Base-by-base conservation (phyloP, 2,888 invertebrate species). In the Andrena marginata region DNA sequence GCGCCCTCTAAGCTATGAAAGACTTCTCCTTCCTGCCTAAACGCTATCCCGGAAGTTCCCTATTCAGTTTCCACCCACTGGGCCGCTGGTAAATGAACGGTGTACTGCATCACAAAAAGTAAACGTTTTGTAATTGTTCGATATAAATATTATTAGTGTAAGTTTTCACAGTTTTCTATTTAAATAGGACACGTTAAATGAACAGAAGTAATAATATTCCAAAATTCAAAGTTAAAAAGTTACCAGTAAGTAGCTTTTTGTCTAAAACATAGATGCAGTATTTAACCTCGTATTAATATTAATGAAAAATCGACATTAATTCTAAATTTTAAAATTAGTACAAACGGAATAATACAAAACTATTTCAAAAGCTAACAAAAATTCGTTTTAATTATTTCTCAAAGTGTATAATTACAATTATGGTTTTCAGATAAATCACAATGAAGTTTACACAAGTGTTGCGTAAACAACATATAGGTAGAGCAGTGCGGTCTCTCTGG, bases 401-500 rank as follows among this genome's bases (percentile, higher is more conserved):
- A 26, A 63, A 42, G 33, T 23, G 2, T 65, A 31, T 10, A 35
- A 35, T 60, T 13, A 31, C 26, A 51, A 48, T 69, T 68, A 3
- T 8, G 16, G 0, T 48, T 84, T 87, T 56, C 48, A 88, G 78
- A 20, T 83, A 71, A 75, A 16, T 35, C 13, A 80, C 92, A 93
- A 97, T 97, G 97, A 96, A 96, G 88, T 88, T 97, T 56, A 95
- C 97, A 16, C 95, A 95, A 81, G 94, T 95, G 80, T 94, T 97
- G 86, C 95, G 94, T 77, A 95, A 96, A 42, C 97, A 97, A 90
- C 97, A 97, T 92, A 95, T 97, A 87, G 97, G 95, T 62, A 96
- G 96, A 95, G 96, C 96, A 95, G 96, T 96, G 86, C 96, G 96
- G 92, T 95, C 95, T 83, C 96, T 97, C 92, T 98, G 98, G 98